A percentile compares a stretch with the other conserved stretches of the same genome.
Evolutionary conservation across 2,888 invertebrate genomes (phyloP).

Genomic region (Anoncus sp.): DNA sequence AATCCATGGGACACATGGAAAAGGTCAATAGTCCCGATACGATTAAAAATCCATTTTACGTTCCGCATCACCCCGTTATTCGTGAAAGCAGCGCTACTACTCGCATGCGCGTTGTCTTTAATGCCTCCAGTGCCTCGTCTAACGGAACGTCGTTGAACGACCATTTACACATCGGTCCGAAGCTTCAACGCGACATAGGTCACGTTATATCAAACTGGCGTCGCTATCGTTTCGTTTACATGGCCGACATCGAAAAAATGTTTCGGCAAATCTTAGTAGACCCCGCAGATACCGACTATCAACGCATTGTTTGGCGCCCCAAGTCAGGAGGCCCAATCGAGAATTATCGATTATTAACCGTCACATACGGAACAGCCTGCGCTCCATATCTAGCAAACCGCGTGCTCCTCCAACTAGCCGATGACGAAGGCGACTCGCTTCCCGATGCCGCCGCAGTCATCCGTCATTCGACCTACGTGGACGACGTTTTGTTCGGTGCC

Average conservation of each 20-base stretch:
- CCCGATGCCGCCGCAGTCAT: constrained; percentile 62
- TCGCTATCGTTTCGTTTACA: constrained; percentile 38
- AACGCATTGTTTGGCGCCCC: constrained; percentile 70
- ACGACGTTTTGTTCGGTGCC: constrained; percentile 50
- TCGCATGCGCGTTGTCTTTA: constrained; percentile 54
- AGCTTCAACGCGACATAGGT: constrained; percentile 37
- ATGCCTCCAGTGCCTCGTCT: constrained; percentile 54
- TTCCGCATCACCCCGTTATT: constrained; percentile 45
- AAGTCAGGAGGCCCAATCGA: constrained; percentile 13
- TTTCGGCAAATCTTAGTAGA: constrained; percentile 46
- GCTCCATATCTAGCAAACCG: too few species aligned
- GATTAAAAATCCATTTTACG: background rate
- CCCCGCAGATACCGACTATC: constrained; percentile 59
- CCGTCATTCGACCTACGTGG: constrained; percentile 67
- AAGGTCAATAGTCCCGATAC: background rate
- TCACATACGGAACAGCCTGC: too few species aligned
- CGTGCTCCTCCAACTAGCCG: constrained; percentile 65
- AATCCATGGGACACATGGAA: constrained; percentile 58
- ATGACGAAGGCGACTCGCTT: constrained; percentile 11
- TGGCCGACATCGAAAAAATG: constrained; percentile 54
- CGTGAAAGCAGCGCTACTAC: constrained; percentile 46
- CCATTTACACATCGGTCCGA: constrained; percentile 50
- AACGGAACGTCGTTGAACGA: constrained; percentile 56
- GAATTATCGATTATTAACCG: too few species aligned
- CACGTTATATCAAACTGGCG: constrained; percentile 41